phyloP scores from a whole-genome alignment of 1,140 invertebrate species.

The Choristoneura fumiferana region DNA sequence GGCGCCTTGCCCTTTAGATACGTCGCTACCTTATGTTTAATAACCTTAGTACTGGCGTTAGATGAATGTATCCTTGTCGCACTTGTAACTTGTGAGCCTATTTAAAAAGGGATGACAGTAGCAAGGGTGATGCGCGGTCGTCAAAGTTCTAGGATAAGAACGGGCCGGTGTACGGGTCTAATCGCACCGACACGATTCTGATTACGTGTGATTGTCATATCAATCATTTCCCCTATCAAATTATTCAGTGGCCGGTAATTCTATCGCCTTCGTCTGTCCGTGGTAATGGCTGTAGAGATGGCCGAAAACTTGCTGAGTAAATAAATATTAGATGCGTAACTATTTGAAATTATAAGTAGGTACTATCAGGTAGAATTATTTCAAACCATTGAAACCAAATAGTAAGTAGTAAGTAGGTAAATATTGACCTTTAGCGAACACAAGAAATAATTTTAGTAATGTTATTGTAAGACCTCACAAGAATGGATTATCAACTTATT shows the following conservation, averaged over 20 bases:
- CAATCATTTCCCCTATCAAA: conserved; percentile 77
- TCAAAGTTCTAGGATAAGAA: conserved; percentile 17
- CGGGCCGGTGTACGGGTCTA: conserved; percentile 44
- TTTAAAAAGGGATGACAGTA: background rate
- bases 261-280: conserved; percentile 53
- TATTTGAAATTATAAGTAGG: too few species aligned
- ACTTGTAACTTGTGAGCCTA: background rate
- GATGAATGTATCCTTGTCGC: background rate
- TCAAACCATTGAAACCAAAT: too few species aligned
- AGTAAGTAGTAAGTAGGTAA: too few species aligned
- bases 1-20: conserved; percentile 35
- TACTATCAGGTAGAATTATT: too few species aligned
- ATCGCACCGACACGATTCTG: conserved; percentile 69
- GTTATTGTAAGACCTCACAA: too few species aligned
- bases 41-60: background rate
- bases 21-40: background rate
- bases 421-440: too few species aligned
- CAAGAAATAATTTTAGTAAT: too few species aligned
- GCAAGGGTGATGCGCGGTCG: conserved; percentile 34
- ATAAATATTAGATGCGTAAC: conserved; percentile 6
- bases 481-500: too few species aligned
- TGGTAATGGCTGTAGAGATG: conserved; percentile 49
- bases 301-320: background rate
- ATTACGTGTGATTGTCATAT: conserved; percentile 75
- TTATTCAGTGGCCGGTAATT: conserved; percentile 74